Percentiles rank a stretch among this genome's conserved stretches.
These are phyloP conservation scores for Herpailurus yagouaroundi DNA, from an alignment of 2,113 vertebrate genomes.

Conservation along the genomic window DNA sequence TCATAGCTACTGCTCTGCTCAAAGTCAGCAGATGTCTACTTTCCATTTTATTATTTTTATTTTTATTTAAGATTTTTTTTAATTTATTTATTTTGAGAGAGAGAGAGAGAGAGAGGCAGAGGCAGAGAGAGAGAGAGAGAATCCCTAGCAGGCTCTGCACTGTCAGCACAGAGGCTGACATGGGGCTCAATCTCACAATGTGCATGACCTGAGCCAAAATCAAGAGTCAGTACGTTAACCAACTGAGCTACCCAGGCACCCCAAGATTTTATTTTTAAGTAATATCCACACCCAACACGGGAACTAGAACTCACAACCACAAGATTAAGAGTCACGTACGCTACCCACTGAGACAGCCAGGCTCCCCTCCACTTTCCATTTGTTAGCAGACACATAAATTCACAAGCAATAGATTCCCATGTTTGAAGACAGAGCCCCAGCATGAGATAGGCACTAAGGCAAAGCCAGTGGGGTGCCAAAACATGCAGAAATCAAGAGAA, in stretches of 20 bases:
- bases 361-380: not conserved
- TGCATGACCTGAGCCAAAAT: too few species aligned
- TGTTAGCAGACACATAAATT: not conserved
- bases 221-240: too few species aligned
- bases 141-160: too few species aligned
- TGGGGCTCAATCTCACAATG: too few species aligned
- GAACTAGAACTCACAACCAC: not conserved
- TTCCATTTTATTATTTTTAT: not conserved
- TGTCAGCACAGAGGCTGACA: too few species aligned
- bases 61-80: not conserved
- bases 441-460: too few species aligned
- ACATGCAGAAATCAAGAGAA: not conserved
- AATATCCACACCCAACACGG: not conserved
- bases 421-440: not conserved
- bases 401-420: not conserved
- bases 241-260: too few species aligned
- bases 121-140: too few species aligned
- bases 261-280: not conserved
- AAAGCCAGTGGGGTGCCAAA: not conserved
- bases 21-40: not conserved
- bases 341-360: not conserved
- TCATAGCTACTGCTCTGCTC: not conserved
- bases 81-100: too few species aligned
- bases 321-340: not conserved
- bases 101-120: accelerated